Evolutionary conservation across 2,113 vertebrate species (phyloP).

Genomic region (Epinephelus moara): DNA sequence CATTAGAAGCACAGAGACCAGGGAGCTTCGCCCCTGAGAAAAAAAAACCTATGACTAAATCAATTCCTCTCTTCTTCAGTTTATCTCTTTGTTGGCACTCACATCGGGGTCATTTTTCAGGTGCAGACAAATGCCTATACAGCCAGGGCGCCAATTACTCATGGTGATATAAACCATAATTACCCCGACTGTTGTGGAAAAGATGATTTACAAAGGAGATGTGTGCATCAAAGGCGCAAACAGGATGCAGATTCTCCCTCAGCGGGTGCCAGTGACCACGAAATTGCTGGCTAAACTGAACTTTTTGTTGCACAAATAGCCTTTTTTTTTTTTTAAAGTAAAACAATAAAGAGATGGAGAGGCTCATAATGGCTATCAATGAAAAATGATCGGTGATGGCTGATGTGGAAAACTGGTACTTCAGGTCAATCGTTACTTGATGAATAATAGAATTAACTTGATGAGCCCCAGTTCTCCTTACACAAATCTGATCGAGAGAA

Average conservation of each 20-base stretch:
- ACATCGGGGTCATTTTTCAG: conserved; percentile 62
- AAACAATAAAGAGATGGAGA: conserved; percentile 15
- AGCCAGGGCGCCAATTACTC: conserved; percentile 62
- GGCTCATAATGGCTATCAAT: conserved; percentile 1
- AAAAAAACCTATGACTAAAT: conserved; percentile 44
- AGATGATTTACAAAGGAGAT: conserved; percentile 48
- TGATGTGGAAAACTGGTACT: too few relatives aligned
- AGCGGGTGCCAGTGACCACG: background rate
- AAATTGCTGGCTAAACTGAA: conserved; percentile 1
- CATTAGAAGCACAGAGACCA: conserved; percentile 24
- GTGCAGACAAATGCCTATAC: conserved; percentile 56
- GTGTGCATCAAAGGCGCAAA: conserved; percentile 44
- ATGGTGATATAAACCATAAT: conserved; percentile 66
- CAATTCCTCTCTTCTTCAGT: conserved; percentile 43
- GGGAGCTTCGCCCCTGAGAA: conserved; percentile 33
- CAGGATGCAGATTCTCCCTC: conserved; percentile 18
- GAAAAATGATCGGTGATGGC: conserved; percentile 25
- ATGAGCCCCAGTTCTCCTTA: too few relatives aligned
- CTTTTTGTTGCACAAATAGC: background rate
- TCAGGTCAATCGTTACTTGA: too few relatives aligned
- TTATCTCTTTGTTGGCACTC: conserved; percentile 49
- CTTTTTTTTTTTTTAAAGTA: conserved; percentile 6
- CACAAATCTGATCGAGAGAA: too few relatives aligned
- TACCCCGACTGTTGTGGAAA: conserved; percentile 51
- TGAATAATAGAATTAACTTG: too few relatives aligned